Conservation (phyloP, 2,888 invertebrate species). For the Amiota communis region DNA sequence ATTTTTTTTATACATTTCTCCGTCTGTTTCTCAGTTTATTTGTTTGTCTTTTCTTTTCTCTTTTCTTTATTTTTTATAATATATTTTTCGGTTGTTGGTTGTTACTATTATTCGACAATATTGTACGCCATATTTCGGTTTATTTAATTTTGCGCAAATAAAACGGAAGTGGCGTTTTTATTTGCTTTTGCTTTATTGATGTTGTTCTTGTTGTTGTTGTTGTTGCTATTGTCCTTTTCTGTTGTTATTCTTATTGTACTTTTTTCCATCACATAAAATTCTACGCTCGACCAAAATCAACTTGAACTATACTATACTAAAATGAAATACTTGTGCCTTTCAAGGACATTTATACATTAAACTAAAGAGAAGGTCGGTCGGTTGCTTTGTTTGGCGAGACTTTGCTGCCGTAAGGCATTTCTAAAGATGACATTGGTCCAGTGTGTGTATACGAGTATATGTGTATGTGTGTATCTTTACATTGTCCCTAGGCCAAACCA, state of each 20-base stretch:
- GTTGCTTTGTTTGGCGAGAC: conserved; percentile 2
- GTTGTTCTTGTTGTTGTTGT: conserved; percentile 1
- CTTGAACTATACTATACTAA: background rate
- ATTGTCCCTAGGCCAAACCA: no score
- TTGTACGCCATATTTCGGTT: conserved; percentile 66
- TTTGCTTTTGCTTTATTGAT: conserved; percentile 46
- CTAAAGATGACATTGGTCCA: background rate
- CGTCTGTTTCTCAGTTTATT: background rate
- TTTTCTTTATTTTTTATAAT: background rate
- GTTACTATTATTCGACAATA: conserved; percentile 66
- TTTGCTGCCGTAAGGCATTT: background rate
- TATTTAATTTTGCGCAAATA: conserved; percentile 69
- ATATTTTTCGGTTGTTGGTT: conserved; percentile 37
- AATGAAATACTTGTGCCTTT: background rate
- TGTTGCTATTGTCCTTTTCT: background rate
- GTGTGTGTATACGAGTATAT: background rate
- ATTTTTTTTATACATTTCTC: background rate
- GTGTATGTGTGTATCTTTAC: conserved; percentile 1
- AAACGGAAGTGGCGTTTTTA: conserved; percentile 67
- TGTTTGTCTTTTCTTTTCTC: background rate
- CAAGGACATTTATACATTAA: conserved; percentile 48
- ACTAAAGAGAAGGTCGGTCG: conserved; percentile 56
- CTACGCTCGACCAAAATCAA: conserved; percentile 38
- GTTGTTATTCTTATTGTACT: conserved; percentile 11
- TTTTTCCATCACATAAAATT: conserved; percentile 56